phyloP scores from a whole-genome alignment of 2,888 invertebrate genomes.

The Peribatodes rhomboidaria region DNA sequence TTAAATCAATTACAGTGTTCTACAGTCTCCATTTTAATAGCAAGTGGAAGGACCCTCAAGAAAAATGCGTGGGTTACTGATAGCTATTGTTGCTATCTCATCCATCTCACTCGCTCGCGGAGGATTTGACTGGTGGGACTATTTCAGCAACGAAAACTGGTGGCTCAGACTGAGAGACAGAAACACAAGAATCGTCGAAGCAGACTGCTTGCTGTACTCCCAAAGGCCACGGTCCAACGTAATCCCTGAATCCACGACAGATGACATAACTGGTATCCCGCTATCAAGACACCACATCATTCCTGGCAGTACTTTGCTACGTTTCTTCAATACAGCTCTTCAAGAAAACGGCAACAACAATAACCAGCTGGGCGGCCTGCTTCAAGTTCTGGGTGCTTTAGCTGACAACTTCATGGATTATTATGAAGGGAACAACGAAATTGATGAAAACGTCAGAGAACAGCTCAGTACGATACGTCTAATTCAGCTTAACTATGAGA shows the following conservation, averaged over 20 bases:
- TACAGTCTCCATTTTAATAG: too few relatives aligned
- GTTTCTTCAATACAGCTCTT: neutral
- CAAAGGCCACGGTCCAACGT: neutral
- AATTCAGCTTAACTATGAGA: neutral
- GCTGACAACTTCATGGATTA: neutral
- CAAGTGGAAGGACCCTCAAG: neutral
- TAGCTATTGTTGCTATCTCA: neutral
- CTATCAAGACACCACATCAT: constrained; percentile 1
- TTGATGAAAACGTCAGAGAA: neutral
- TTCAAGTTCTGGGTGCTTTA: neutral
- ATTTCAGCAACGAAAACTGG: neutral
- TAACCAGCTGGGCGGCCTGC: neutral
- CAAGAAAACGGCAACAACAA: neutral
- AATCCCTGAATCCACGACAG: neutral
- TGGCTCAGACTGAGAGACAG: neutral
- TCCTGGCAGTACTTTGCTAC: neutral
- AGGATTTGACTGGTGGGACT: neutral
- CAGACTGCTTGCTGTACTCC: neutral
- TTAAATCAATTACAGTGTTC: too few relatives aligned
- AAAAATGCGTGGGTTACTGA: neutral
- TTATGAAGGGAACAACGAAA: neutral
- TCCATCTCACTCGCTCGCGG: neutral
- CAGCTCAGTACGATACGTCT: neutral
- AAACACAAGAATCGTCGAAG: neutral
- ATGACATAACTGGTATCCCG: neutral